These are phyloP conservation scores for Eristalis intricaria DNA, from an alignment of 2,888 invertebrate species.

Conservation along the genomic window DNA sequence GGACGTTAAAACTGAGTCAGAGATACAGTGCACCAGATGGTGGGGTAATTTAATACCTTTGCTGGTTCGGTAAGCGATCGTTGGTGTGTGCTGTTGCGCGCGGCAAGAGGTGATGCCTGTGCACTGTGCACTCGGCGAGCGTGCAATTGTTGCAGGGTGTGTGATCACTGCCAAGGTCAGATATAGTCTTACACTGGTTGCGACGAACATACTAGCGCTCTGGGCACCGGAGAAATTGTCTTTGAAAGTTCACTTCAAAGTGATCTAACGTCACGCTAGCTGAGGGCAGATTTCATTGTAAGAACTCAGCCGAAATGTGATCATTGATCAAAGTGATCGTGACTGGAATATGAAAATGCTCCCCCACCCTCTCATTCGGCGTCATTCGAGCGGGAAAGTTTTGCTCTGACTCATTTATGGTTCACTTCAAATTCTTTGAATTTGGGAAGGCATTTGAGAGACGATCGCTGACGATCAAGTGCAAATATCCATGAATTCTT, in stretches of 20 bases:
- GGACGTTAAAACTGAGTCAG: not conserved
- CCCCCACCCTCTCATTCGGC: not conserved
- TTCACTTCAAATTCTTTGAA: not conserved
- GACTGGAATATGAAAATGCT: not conserved
- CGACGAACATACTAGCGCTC: not conserved
- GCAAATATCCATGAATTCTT: not conserved
- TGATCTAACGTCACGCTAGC: not conserved
- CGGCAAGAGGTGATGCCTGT: not conserved
- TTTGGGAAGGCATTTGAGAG: no score
- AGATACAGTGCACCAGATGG: slow-evolving; percentile 35
- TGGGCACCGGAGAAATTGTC: not conserved
- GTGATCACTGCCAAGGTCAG: slow-evolving; percentile 50
- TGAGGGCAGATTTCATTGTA: not conserved
- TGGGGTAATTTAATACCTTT: slow-evolving; percentile 45
- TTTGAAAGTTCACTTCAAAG: not conserved
- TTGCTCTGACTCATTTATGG: not conserved
- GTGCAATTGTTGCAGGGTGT: slow-evolving; percentile 22
- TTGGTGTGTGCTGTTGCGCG: slow-evolving; percentile 16
- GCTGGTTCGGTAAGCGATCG: slow-evolving; percentile 32
- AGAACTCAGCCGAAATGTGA: not conserved
- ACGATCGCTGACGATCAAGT: no score
- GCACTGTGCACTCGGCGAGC: slow-evolving; percentile 2
- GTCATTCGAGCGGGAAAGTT: not conserved
- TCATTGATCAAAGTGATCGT: not conserved
- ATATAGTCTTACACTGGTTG: not conserved